Percentiles rank a stretch among this genome's conserved stretches.
These are phyloP conservation scores for Chondrosia reniformis DNA, from an alignment of 37 sponge, comb jelly and placozoan species.

Conservation along the genomic window DNA sequence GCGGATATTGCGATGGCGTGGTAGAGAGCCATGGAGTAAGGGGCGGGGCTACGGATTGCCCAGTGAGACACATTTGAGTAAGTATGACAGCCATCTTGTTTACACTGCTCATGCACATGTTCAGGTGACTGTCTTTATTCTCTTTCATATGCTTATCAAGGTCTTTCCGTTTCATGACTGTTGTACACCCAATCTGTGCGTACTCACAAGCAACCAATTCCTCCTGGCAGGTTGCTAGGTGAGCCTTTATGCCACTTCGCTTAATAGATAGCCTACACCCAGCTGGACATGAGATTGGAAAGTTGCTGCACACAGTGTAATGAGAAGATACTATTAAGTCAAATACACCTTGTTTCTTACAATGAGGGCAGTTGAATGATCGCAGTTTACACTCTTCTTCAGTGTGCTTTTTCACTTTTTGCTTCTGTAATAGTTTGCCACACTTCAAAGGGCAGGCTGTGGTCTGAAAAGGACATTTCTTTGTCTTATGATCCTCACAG, in stretches of 20 bases:
- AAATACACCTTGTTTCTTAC: neutral
- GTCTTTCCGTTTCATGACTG: neutral
- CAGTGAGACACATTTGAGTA: too few species aligned
- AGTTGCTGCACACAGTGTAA: constrained; percentile 12
- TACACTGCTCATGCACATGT: too few species aligned
- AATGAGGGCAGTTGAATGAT: constrained; percentile 17
- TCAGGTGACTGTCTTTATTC: too few species aligned
- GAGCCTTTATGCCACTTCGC: constrained; percentile 4
- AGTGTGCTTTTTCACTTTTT: neutral
- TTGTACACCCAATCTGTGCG: constrained; percentile 40
- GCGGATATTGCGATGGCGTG: too few species aligned
- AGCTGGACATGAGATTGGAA: constrained; percentile 41
- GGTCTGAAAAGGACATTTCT: constrained; percentile 28
- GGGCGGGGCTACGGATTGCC: too few species aligned
- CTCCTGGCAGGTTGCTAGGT: constrained; percentile 6
- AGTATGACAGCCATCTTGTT: too few species aligned
- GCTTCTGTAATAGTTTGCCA: neutral
- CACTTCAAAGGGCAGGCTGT: constrained; percentile 3
- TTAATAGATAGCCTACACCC: neutral
- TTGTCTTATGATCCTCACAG: constrained; percentile 11
- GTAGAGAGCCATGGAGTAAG: too few species aligned
- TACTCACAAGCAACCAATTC: constrained; percentile 38
- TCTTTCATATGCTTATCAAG: too few species aligned
- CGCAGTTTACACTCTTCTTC: neutral
- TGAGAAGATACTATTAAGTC: neutral